phyloP scores from a whole-genome alignment of 2,888 invertebrate species.

The Cerceris rybyensis region DNA sequence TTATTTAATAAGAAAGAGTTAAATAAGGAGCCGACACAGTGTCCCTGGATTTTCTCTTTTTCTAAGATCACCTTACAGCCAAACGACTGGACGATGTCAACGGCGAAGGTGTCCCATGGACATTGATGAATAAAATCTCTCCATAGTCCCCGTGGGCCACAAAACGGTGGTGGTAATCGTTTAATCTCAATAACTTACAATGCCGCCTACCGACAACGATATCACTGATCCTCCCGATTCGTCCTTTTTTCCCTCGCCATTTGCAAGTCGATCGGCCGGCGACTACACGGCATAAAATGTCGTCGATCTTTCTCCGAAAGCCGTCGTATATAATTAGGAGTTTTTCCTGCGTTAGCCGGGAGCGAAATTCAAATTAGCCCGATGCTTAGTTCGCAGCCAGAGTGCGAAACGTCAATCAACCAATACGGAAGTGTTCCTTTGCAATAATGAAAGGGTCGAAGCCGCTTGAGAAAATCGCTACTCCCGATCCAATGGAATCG shows the following conservation, averaged over 20 bases:
- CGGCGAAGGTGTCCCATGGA: constrained; percentile 57
- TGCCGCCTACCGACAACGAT: constrained; percentile 52
- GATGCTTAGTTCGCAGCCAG: constrained; percentile 18
- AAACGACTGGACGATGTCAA: constrained; percentile 58
- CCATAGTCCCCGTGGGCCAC: constrained; percentile 49
- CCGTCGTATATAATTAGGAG: constrained; percentile 57
- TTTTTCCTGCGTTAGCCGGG: constrained; percentile 55
- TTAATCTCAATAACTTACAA: constrained; percentile 66
- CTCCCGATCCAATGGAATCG: constrained; percentile 24
- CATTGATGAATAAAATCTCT: constrained; percentile 61
- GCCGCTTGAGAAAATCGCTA: constrained; percentile 53
- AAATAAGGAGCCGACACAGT: constrained; percentile 34
- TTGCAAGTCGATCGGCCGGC: constrained; percentile 62
- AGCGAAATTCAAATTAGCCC: constrained; percentile 53
- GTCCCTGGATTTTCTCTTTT: constrained; percentile 40
- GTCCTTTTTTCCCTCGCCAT: constrained; percentile 26
- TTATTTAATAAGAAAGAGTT: constrained; percentile 69
- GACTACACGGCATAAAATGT: constrained; percentile 34
- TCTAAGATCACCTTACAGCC: constrained; percentile 61
- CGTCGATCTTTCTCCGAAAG: constrained; percentile 50
- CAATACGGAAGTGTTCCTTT: constrained; percentile 52
- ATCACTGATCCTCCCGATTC: constrained; percentile 34
- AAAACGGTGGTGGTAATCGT: constrained; percentile 56
- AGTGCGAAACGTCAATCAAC: constrained; percentile 47
- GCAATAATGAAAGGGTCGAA: constrained; percentile 61